Evolutionary conservation across 2,888 invertebrate genomes (phyloP).

Genomic region (Melanchra persicariae): DNA sequence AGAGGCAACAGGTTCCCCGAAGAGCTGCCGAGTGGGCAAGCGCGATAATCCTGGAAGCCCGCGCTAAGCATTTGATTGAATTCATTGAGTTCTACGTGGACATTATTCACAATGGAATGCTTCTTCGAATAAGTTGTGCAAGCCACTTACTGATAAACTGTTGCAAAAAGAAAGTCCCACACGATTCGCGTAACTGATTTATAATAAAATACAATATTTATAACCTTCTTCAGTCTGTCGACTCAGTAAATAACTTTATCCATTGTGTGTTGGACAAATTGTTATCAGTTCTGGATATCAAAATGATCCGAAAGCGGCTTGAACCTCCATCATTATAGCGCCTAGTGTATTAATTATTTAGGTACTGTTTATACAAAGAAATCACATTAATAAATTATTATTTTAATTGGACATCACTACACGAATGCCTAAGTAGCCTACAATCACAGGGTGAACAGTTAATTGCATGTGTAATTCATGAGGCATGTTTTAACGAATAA

Average conservation of each 20-base stretch:
- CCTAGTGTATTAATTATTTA: slow-evolving; percentile 44
- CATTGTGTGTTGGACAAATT: slow-evolving; percentile 36
- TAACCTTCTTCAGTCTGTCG: slow-evolving; percentile 26
- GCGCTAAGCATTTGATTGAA: slow-evolving; percentile 85
- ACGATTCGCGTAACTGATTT: slow-evolving; percentile 54
- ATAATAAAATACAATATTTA: slow-evolving; percentile 49
- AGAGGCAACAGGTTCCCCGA: slow-evolving; percentile 72
- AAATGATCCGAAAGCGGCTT: slow-evolving; percentile 13
- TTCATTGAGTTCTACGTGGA: slow-evolving; percentile 78
- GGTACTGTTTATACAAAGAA: slow-evolving; percentile 45
- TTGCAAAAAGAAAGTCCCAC: slow-evolving; percentile 71
- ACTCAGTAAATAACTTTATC: slow-evolving; percentile 24
- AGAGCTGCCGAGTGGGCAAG: slow-evolving; percentile 73
- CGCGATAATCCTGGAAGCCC: slow-evolving; percentile 82
- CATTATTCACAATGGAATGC: slow-evolving; percentile 72
- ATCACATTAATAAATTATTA: slow-evolving; percentile 55
- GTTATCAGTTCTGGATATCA: slow-evolving; percentile 24
- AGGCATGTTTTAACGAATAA: slow-evolving; percentile 63
- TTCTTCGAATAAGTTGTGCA: slow-evolving; percentile 84
- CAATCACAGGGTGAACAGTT: slow-evolving; percentile 64
- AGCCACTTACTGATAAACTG: slow-evolving; percentile 74
- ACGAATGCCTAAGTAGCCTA: slow-evolving; percentile 51
- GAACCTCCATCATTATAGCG: slow-evolving; percentile 19
- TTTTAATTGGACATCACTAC: slow-evolving; percentile 57
- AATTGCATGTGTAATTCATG: slow-evolving; percentile 81